Percentiles rank a stretch among this genome's conserved stretches.
Conservation (phyloP, 2,113 vertebrate genomes). For the Terrapene triunguis region DNA sequence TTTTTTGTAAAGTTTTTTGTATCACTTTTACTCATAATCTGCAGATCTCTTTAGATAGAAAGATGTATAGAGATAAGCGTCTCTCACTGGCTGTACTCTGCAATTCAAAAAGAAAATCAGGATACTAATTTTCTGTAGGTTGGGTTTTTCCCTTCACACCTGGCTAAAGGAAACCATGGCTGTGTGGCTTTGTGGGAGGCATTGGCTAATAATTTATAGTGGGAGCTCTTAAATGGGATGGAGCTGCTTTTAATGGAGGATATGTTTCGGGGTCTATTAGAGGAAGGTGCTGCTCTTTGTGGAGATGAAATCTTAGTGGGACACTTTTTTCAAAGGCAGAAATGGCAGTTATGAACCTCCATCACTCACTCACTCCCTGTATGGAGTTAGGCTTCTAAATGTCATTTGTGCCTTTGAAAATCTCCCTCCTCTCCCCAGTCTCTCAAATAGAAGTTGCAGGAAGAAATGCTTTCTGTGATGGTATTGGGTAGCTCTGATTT, state of each 20-base stretch:
- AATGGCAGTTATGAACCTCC: too few relatives aligned
- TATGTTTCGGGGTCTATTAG: not conserved
- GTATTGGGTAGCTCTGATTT: not conserved
- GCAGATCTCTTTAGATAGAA: constrained; percentile 50
- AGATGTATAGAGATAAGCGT: not conserved
- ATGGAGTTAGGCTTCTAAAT: not conserved
- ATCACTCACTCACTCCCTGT: not conserved
- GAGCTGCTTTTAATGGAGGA: not conserved
- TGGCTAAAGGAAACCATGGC: not conserved
- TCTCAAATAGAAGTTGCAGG: not conserved
- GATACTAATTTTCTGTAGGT: not conserved
- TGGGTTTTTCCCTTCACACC: not conserved
- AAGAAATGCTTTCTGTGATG: not conserved
- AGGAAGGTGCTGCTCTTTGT: not conserved
- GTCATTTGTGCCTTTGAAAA: not conserved
- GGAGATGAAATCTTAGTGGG: not conserved
- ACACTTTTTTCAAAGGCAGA: not conserved
- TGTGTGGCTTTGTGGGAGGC: not conserved
- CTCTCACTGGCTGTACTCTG: not conserved
- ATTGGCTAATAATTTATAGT: not conserved
- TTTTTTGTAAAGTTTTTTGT: constrained; percentile 78
- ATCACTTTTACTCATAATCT: constrained; percentile 71
- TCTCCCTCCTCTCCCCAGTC: not conserved
- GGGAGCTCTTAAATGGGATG: not conserved
- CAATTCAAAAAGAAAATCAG: not conserved